These are phyloP conservation scores for Spisula solida DNA, from an alignment of 2,888 invertebrate species.

Conservation along the genomic window DNA sequence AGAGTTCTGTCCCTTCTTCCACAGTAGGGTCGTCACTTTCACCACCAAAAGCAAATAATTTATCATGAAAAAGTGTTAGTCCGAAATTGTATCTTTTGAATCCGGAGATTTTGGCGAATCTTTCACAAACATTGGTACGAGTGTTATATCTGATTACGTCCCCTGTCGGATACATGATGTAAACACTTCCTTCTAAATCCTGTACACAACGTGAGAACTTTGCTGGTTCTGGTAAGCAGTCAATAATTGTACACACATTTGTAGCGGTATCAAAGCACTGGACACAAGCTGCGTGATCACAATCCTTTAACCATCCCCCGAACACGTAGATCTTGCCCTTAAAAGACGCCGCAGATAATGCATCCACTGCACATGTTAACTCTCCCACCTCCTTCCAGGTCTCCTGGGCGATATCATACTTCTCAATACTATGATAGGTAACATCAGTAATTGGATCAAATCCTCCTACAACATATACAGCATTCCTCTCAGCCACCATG, in stretches of 20 bases:
- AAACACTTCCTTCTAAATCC: conserved; percentile 63
- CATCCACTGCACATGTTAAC: conserved; percentile 69
- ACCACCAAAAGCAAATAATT: conserved; percentile 72
- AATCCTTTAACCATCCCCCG: conserved; percentile 71
- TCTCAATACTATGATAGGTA: conserved; percentile 70
- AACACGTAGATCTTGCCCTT: conserved; percentile 72
- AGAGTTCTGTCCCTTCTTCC: conserved; percentile 73
- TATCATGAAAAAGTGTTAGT: conserved; percentile 68
- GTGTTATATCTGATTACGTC: conserved; percentile 71
- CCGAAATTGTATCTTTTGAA: conserved; percentile 76
- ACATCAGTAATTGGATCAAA: conserved; percentile 72
- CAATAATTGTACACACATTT: conserved; percentile 68
- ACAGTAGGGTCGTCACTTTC: conserved; percentile 74
- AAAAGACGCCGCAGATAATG: conserved; percentile 67
- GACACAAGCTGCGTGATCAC: conserved; percentile 70
- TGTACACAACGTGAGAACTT: conserved; percentile 72
- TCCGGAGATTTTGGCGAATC: conserved; percentile 69
- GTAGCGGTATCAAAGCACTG: conserved; percentile 70
- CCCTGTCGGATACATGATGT: conserved; percentile 73
- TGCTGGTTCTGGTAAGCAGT: conserved; percentile 69
- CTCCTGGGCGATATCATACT: conserved; percentile 70
- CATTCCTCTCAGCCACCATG: conserved; percentile 68
- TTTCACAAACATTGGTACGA: conserved; percentile 60
- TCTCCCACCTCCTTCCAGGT: conserved; percentile 73
- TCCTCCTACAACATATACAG: conserved; percentile 71